phyloP scores from a whole-genome alignment of 2,888 invertebrate species.

The Vesta saturnalis region DNA sequence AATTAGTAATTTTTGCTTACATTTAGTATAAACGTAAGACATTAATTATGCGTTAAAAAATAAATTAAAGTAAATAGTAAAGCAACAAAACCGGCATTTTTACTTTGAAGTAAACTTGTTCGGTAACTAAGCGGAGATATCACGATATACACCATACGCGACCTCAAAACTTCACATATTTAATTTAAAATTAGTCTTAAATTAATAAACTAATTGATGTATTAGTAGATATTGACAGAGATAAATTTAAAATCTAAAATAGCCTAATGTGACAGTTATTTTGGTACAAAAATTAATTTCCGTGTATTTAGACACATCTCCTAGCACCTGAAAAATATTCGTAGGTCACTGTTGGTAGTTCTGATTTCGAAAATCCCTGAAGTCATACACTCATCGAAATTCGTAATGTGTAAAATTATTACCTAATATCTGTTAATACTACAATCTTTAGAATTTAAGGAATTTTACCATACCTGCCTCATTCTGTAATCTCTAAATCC shows the following conservation, averaged over 20 bases:
- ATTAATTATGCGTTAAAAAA: not conserved
- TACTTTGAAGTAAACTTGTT: not conserved
- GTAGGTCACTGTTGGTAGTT: too few species aligned
- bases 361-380: not conserved
- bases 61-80: not conserved
- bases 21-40: not conserved
- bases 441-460: not conserved
- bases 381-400: not conserved
- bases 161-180: not conserved
- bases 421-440: constrained; percentile 6
- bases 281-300: too few species aligned
- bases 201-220: not conserved
- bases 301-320: too few species aligned
- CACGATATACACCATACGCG: not conserved
- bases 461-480: constrained; percentile 4
- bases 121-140: not conserved
- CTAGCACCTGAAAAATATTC: too few species aligned
- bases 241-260: not conserved
- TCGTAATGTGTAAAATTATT: constrained; percentile 1
- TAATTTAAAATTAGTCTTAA: not conserved
- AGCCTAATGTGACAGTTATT: too few species aligned
- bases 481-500: constrained; percentile 11
- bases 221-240: too few species aligned
- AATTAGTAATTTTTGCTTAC: not conserved
- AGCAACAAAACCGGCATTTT: not conserved